Conservation (phyloP, 2,797 vertebrate species). For the Tangara arthus region DNA sequence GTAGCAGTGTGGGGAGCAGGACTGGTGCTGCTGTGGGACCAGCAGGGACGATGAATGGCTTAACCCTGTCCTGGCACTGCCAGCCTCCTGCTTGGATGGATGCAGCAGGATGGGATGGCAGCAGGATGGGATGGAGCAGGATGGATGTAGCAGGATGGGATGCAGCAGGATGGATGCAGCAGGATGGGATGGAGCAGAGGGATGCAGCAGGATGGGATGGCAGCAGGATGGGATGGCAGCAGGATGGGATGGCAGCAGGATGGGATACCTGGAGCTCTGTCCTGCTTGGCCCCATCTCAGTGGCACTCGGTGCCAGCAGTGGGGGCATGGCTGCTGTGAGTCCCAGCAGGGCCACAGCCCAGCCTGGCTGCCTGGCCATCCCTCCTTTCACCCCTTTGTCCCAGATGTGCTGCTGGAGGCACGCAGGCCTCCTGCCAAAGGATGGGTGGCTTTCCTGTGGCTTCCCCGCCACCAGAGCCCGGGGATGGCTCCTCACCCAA, state of each 20-base stretch:
- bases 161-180: too few relatives aligned
- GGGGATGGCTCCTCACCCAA: background rate
- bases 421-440: background rate
- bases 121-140: too few relatives aligned
- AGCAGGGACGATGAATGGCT: background rate
- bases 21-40: background rate
- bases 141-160: too few relatives aligned
- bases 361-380: background rate
- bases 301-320: too few relatives aligned
- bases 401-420: background rate
- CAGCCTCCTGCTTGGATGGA: background rate
- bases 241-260: too few relatives aligned
- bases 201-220: too few relatives aligned
- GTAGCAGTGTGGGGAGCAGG: fast-evolving
- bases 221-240: too few relatives aligned
- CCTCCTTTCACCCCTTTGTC: background rate
- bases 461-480: background rate
- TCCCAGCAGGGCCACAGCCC: background rate
- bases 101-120: background rate
- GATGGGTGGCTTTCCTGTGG: background rate
- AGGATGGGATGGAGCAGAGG: too few relatives aligned
- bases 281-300: too few relatives aligned
- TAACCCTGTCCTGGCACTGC: background rate
- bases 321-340: background rate
- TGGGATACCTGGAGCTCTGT: too few relatives aligned